Evolutionary conservation across 2,888 invertebrate genomes (phyloP).

Genomic region (Gymnoscelis rufifasciata): DNA sequence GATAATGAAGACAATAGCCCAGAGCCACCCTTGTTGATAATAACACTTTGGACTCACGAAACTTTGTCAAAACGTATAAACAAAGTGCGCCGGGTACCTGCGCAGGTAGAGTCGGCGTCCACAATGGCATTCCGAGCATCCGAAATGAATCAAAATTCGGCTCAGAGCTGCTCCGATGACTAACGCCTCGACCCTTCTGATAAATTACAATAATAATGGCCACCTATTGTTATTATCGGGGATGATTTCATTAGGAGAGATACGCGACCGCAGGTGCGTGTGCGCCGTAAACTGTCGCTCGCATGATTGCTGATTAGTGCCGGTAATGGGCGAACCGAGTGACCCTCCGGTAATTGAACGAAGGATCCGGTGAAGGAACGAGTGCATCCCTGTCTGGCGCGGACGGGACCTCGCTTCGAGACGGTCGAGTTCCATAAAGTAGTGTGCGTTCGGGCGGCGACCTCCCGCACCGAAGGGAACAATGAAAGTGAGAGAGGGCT

Average conservation of each 20-base stretch:
- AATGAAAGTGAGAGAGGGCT: constrained; percentile 78
- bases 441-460: constrained; percentile 62
- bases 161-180: constrained; percentile 48
- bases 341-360: constrained; percentile 17
- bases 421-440: constrained; percentile 56
- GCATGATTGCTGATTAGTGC: constrained; percentile 45
- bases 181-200: constrained; percentile 52
- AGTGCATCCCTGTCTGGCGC: constrained; percentile 62
- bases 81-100: constrained; percentile 38
- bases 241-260: constrained; percentile 65
- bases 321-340: constrained; percentile 19
- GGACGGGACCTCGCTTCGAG: constrained; percentile 57
- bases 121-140: constrained; percentile 75
- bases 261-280: constrained; percentile 50
- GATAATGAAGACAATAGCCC: constrained; percentile 40
- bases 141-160: constrained; percentile 74
- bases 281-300: constrained; percentile 51
- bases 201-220: constrained; percentile 69
- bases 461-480: constrained; percentile 75
- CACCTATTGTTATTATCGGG: constrained; percentile 63
- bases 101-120: constrained; percentile 63
- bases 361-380: constrained; percentile 35
- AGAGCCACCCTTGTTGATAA: constrained; percentile 61
- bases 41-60: constrained; percentile 56
- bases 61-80: constrained; percentile 70